Conservation (phyloP, 2,797 vertebrate species). For the Hippopotamyrus pictus region DNA sequence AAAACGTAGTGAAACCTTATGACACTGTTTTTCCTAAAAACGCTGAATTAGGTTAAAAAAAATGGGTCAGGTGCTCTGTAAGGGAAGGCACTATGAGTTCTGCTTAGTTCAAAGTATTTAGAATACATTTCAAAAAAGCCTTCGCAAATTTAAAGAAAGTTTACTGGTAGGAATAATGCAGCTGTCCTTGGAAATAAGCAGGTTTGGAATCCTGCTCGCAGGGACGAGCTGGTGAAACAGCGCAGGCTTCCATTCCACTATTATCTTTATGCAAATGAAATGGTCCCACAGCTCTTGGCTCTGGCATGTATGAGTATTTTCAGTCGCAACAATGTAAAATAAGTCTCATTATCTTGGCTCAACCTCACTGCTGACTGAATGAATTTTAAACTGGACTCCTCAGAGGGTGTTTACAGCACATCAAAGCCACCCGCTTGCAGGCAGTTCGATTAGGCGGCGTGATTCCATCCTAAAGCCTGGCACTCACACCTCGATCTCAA, state of each 20-base stretch:
- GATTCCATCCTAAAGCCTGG: constrained; percentile 27
- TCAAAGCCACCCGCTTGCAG: constrained; percentile 32
- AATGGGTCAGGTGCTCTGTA: not conserved
- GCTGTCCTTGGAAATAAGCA: not conserved
- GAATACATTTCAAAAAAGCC: not conserved
- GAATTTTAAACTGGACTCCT: constrained; percentile 32
- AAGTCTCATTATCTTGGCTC: constrained; percentile 42
- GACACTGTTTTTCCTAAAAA: not conserved
- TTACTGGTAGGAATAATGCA: not conserved
- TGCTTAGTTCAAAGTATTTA: not conserved
- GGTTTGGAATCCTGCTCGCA: not conserved
- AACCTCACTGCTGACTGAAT: constrained; percentile 35
- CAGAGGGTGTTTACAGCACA: constrained; percentile 21
- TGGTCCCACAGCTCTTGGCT: constrained; percentile 12
- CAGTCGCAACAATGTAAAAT: constrained; percentile 28
- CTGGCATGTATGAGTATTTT: constrained; percentile 28
- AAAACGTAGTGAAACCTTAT: not conserved
- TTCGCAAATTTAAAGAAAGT: not conserved
- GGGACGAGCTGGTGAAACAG: not conserved
- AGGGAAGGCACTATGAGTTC: not conserved
- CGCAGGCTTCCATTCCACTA: not conserved
- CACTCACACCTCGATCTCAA: constrained; percentile 40
- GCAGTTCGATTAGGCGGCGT: constrained; percentile 18
- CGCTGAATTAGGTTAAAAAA: not conserved
- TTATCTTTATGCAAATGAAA: constrained; percentile 19